Conservation (phyloP, 2,797 vertebrate genomes). For the Myotis daubentonii region DNA sequence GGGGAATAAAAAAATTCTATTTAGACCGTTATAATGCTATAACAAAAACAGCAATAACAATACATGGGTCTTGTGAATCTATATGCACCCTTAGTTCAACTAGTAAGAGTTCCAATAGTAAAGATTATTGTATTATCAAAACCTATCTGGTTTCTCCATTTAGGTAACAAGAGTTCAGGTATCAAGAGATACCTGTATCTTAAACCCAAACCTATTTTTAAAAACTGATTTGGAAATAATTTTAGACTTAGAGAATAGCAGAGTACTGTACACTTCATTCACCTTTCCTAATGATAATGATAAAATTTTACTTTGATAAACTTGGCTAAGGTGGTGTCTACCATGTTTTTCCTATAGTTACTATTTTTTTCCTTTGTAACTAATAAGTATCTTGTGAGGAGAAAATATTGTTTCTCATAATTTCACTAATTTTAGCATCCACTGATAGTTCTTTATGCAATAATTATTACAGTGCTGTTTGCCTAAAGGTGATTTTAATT, state of each 20-base stretch:
- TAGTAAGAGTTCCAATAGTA: background rate
- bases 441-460: background rate
- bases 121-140: background rate
- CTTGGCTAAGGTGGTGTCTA: background rate
- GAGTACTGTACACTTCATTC: background rate
- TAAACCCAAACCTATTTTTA: background rate
- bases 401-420: background rate
- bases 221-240: background rate
- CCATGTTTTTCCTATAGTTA: background rate
- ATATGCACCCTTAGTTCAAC: background rate
- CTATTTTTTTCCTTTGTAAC: background rate
- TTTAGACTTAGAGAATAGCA: background rate
- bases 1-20: background rate
- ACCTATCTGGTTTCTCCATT: background rate
- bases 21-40: background rate
- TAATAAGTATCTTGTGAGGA: background rate
- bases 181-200: background rate
- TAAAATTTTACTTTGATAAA: background rate
- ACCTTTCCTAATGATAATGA: background rate
- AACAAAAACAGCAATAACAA: background rate
- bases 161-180: background rate
- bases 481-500: background rate
- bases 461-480: background rate
- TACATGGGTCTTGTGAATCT: background rate
- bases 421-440: conserved; percentile 9